Percentiles rank a stretch among this genome's conserved stretches.
phyloP scores from a whole-genome alignment of 2,888 invertebrate species.

The Papilio demoleus region DNA sequence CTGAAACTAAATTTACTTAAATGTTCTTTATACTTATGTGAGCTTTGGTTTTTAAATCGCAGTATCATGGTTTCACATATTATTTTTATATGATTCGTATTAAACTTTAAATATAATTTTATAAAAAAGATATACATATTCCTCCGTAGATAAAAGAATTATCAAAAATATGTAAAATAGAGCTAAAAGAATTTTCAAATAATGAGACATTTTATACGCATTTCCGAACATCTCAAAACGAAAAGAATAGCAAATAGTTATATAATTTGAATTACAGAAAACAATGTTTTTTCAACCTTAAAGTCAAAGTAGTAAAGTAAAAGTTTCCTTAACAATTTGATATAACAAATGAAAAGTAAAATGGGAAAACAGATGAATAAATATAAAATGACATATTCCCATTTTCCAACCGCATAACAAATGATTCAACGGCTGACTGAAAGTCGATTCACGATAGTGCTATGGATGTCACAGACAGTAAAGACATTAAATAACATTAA shows the following conservation, averaged over 20 bases:
- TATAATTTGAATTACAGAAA: neutral
- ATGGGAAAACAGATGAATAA: conserved; percentile 15
- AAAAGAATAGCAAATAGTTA: no score
- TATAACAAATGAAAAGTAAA: conserved; percentile 15
- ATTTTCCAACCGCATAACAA: conserved; percentile 21
- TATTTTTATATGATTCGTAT: no score
- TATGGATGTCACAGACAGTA: neutral
- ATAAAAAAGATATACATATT: no score
- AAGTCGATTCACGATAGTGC: neutral
- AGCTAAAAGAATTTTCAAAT: no score
- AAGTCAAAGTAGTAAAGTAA: neutral
- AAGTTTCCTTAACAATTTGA: neutral
- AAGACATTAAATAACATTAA: neutral
- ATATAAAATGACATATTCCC: conserved; percentile 13
- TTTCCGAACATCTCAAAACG: no score
- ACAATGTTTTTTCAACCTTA: neutral
- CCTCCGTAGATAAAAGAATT: no score
- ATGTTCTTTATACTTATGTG: neutral
- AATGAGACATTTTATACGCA: no score
- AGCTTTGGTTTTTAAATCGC: neutral
- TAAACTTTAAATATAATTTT: no score
- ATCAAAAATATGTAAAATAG: no score
- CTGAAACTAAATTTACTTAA: neutral
- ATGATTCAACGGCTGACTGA: conserved; percentile 13
- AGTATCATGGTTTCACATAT: no score